Percentiles rank a stretch among this genome's conserved stretches.
phyloP scores from a whole-genome alignment of 1,140 invertebrate species.

The Nebria ingens region DNA sequence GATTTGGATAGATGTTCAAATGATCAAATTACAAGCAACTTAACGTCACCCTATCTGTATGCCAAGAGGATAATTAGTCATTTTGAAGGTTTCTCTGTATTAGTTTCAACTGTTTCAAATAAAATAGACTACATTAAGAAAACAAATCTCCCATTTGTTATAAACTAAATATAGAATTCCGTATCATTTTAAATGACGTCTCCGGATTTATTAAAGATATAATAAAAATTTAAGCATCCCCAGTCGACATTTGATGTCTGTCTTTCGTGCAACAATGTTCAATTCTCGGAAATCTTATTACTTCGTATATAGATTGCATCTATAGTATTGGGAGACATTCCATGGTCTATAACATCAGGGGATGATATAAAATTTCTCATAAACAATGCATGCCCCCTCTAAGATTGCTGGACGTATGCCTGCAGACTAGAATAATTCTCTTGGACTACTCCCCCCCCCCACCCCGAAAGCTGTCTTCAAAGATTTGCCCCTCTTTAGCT shows the following conservation, averaged over 20 bases:
- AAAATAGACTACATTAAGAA: too few species aligned
- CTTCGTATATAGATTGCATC: not conserved
- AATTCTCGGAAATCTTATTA: not conserved
- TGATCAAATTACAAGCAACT: not conserved
- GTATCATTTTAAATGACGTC: too few species aligned
- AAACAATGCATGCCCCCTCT: conserved; percentile 2
- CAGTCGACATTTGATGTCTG: too few species aligned
- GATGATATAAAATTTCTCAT: conserved; percentile 4
- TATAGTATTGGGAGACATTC: not conserved
- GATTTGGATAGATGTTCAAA: too few species aligned
- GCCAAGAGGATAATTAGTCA: too few species aligned
- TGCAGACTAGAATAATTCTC: not conserved
- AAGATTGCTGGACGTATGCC: not conserved
- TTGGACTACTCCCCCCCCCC: not conserved
- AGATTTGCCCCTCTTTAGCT: too few species aligned
- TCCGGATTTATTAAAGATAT: not conserved
- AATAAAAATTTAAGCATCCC: not conserved
- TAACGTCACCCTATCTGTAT: too few species aligned
- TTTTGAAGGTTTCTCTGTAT: too few species aligned
- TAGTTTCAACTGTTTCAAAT: too few species aligned
- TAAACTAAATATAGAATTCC: too few species aligned
- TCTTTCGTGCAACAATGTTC: not conserved
- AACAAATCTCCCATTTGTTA: too few species aligned
- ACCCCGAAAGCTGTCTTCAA: too few species aligned
- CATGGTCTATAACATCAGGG: not conserved